A percentile compares a stretch with the other conserved stretches of the same genome.
These are phyloP conservation scores for Lineus longissimus DNA, from an alignment of 1,140 invertebrate genomes.

Conservation along the genomic window DNA sequence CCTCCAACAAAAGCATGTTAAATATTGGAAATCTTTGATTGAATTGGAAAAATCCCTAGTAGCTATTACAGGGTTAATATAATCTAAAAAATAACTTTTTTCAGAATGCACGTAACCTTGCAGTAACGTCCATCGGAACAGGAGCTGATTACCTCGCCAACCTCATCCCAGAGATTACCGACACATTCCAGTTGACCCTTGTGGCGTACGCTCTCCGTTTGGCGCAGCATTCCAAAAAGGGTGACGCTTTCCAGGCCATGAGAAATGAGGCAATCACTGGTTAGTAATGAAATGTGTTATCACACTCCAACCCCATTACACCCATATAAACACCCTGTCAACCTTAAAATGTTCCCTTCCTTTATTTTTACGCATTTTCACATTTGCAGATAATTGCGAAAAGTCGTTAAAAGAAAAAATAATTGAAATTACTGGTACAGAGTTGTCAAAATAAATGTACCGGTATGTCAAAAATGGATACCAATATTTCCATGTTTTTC, in stretches of 20 bases:
- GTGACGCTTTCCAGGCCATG: conserved; percentile 75
- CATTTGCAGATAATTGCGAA: too few species aligned
- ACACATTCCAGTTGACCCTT: conserved; percentile 80
- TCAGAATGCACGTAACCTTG: background rate
- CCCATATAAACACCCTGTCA: background rate
- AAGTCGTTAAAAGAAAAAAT: too few species aligned
- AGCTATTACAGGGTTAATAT: too few species aligned
- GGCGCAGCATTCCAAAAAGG: conserved; percentile 73
- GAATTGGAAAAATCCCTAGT: too few species aligned
- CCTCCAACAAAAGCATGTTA: too few species aligned
- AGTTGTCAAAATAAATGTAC: too few species aligned
- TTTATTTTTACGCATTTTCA: too few species aligned
- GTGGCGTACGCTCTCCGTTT: conserved; percentile 81
- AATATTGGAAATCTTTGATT: too few species aligned
- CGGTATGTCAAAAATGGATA: too few species aligned
- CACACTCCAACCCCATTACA: background rate
- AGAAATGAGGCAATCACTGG: conserved; percentile 63
- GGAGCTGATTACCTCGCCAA: conserved; percentile 79
- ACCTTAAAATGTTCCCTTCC: background rate
- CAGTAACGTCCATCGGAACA: conserved; percentile 45
- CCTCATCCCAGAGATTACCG: conserved; percentile 69
- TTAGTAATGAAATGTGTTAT: conserved; percentile 28
- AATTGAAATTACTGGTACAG: too few species aligned
- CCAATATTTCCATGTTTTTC: conserved; percentile 8
- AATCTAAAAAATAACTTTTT: background rate